phyloP scores from a whole-genome alignment of 2,888 invertebrate genomes.

The Carterocephalus palaemon region DNA sequence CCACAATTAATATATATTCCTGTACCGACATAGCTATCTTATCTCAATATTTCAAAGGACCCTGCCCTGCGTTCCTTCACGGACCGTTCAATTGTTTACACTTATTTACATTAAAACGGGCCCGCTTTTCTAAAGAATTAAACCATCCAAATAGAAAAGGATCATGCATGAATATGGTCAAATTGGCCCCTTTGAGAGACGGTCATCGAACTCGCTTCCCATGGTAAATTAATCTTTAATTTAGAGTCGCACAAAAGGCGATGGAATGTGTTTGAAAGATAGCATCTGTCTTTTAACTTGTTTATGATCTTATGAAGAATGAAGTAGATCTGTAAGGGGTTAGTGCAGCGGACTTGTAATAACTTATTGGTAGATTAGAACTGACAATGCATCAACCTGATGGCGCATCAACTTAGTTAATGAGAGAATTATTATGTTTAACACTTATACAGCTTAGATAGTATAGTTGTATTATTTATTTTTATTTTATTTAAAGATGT shows the following conservation, averaged over 20 bases:
- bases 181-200: slow-evolving; percentile 49
- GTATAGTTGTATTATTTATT: too few relatives aligned
- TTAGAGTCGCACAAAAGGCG: slow-evolving; percentile 41
- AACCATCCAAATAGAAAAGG: slow-evolving; percentile 25
- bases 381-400: too few relatives aligned
- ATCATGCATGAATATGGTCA: slow-evolving; percentile 45
- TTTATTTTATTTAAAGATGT: too few relatives aligned
- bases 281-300: slow-evolving; percentile 27
- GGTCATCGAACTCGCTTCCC: slow-evolving; percentile 48
- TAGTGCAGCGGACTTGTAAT: too few relatives aligned
- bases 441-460: too few relatives aligned
- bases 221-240: slow-evolving; percentile 59
- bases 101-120: slow-evolving; percentile 45
- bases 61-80: slow-evolving; percentile 49
- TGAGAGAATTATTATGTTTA: not conserved
- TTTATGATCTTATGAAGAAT: slow-evolving; percentile 18
- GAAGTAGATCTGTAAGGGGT: slow-evolving; percentile 6
- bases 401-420: too few relatives aligned
- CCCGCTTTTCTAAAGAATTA: slow-evolving; percentile 30
- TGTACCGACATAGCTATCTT: slow-evolving; percentile 8
- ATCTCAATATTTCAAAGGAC: slow-evolving; percentile 8
- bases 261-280: slow-evolving; percentile 32
- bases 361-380: too few relatives aligned
- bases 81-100: slow-evolving; percentile 44
- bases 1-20: slow-evolving; percentile 8